Percentiles rank a stretch among this genome's conserved stretches.
phyloP scores from a whole-genome alignment of 2,113 vertebrate species.

The Gallinago jamesoni region DNA sequence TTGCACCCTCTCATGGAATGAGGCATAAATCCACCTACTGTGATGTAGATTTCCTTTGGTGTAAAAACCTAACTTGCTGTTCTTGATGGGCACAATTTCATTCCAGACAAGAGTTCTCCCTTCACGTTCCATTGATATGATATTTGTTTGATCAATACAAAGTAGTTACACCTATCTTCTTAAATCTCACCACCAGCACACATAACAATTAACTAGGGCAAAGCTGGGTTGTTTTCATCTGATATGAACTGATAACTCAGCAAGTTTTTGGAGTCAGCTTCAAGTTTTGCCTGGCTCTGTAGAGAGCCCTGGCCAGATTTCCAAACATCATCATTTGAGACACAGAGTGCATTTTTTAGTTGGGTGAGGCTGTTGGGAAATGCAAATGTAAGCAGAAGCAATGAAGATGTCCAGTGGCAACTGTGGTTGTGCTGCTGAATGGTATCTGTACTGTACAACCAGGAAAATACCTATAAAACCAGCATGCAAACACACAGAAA shows the following conservation, averaged over 20 bases:
- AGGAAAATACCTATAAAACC: not conserved
- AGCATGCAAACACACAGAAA: not conserved
- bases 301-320: not conserved
- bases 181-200: not conserved
- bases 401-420: not conserved
- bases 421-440: not conserved
- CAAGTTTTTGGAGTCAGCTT: not conserved
- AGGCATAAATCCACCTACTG: not conserved
- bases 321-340: not conserved
- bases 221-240: not conserved
- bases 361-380: not conserved
- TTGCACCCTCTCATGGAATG: accelerated
- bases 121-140: not conserved
- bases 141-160: not conserved
- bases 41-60: not conserved
- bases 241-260: not conserved
- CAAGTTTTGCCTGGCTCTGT: not conserved
- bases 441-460: not conserved
- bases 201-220: not conserved
- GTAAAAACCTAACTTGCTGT: not conserved
- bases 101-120: not conserved
- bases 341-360: not conserved
- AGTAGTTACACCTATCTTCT: not conserved
- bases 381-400: not conserved
- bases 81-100: not conserved